phyloP scores from a whole-genome alignment of 2,797 vertebrate genomes.

The Hemibagrus guttatus region DNA sequence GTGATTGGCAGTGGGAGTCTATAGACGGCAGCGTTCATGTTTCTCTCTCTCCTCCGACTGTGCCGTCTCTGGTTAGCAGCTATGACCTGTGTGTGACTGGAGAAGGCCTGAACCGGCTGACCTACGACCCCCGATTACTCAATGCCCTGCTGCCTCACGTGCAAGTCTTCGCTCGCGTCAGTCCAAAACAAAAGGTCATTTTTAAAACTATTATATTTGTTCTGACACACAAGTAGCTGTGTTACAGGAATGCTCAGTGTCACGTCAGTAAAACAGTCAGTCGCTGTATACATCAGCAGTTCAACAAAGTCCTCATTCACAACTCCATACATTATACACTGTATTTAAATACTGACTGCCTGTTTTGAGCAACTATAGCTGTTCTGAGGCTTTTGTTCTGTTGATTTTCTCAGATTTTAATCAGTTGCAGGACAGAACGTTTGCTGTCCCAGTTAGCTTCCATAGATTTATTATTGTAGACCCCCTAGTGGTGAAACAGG shows the following conservation, averaged over 20 bases:
- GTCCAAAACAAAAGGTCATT: conserved; percentile 93
- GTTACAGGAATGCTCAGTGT: neutral
- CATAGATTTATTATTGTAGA: neutral
- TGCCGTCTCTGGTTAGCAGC: conserved; percentile 68
- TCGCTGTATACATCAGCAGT: neutral
- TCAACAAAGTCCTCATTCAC: neutral
- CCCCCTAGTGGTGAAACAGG: neutral
- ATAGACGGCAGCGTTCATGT: conserved; percentile 77
- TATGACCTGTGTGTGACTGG: conserved; percentile 91
- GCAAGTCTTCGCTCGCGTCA: conserved; percentile 91
- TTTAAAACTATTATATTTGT: neutral
- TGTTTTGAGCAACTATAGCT: neutral
- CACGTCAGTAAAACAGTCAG: neutral
- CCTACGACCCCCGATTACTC: conserved; percentile 72
- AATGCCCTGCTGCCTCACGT: conserved; percentile 84
- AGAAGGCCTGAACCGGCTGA: conserved; percentile 83
- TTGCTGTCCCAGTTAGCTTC: neutral
- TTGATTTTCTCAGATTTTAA: neutral
- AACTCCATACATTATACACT: neutral
- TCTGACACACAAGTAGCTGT: neutral
- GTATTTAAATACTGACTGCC: neutral
- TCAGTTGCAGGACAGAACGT: too few species aligned
- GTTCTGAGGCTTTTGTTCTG: neutral
- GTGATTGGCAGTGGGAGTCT: conserved; percentile 85
- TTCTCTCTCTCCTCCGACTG: conserved; percentile 69